Conservation (phyloP, 2,888 invertebrate species). For the Caprella mutica region DNA sequence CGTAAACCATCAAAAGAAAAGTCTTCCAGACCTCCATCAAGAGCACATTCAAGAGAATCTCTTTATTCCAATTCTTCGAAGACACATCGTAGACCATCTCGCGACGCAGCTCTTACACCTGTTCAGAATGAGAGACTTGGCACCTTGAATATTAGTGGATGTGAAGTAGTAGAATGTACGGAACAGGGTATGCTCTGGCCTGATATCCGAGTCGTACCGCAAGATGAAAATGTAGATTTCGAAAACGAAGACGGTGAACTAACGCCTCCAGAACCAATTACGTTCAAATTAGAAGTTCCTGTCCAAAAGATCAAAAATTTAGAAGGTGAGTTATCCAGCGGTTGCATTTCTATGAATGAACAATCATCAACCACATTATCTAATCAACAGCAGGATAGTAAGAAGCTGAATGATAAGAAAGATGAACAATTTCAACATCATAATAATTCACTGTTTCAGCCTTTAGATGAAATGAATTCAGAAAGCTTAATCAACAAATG, state of each 20-base stretch:
- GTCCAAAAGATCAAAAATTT: background rate
- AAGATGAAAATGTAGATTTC: conserved; percentile 11
- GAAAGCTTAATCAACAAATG: too few relatives aligned
- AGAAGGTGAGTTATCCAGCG: too few relatives aligned
- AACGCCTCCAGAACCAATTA: background rate
- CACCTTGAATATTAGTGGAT: conserved; percentile 2
- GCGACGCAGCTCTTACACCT: conserved; percentile 26
- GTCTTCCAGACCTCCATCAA: background rate
- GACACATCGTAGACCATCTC: conserved; percentile 23
- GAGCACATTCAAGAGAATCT: conserved; percentile 11
- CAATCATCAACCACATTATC: background rate
- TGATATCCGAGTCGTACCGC: conserved; percentile 25
- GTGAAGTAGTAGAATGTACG: conserved; percentile 7
- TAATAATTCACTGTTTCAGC: too few relatives aligned
- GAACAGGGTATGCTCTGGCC: conserved; percentile 22
- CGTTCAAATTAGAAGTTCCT: conserved; percentile 10
- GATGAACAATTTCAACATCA: too few relatives aligned
- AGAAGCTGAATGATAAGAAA: too few relatives aligned
- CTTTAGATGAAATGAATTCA: too few relatives aligned
- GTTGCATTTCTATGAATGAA: background rate
- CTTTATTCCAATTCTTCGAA: conserved; percentile 3
- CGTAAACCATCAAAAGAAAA: background rate
- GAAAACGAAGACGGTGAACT: conserved; percentile 4
- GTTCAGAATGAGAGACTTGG: conserved; percentile 22
- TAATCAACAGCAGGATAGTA: too few relatives aligned